Conservation (phyloP, 53 echinoderm and acorn worm genomes). For the Patiria pectinifera region DNA sequence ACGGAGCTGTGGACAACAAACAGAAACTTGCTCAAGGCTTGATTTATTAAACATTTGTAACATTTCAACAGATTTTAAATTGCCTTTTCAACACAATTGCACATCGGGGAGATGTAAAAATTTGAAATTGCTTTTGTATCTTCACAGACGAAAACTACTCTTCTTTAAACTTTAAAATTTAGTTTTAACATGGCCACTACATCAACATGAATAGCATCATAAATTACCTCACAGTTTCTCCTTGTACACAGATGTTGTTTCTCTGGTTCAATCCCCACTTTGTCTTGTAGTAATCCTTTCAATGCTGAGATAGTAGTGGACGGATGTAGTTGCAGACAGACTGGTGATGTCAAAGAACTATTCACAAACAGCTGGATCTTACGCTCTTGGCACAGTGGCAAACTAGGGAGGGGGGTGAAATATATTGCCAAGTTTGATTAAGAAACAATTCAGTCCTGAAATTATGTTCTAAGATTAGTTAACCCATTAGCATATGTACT, state of each 20-base stretch:
- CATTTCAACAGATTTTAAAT: too few species aligned
- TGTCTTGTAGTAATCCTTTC: constrained; percentile 14
- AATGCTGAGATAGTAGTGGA: constrained; percentile 34
- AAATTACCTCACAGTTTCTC: constrained; percentile 1
- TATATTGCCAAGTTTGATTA: too few species aligned
- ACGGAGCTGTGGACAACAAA: background rate
- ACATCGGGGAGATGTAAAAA: too few species aligned
- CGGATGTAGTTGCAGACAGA: constrained; percentile 43
- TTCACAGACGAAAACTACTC: too few species aligned
- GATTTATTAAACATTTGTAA: too few species aligned
- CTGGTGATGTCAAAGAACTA: background rate
- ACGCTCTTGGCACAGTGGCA: background rate
- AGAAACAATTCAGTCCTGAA: too few species aligned
- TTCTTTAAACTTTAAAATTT: background rate
- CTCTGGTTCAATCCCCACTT: constrained; percentile 9
- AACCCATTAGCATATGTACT: too few species aligned
- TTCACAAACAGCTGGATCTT: constrained; percentile 17
- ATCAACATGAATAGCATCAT: background rate
- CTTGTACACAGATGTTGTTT: constrained; percentile 19
- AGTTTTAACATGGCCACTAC: too few species aligned
- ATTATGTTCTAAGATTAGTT: too few species aligned
- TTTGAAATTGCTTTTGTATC: too few species aligned
- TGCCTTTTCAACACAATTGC: background rate
- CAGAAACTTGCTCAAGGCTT: background rate
- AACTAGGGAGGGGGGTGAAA: too few species aligned